These are phyloP conservation scores for Discoglossus pictus DNA, from an alignment of 2,797 vertebrate genomes.

Conservation along the genomic window DNA sequence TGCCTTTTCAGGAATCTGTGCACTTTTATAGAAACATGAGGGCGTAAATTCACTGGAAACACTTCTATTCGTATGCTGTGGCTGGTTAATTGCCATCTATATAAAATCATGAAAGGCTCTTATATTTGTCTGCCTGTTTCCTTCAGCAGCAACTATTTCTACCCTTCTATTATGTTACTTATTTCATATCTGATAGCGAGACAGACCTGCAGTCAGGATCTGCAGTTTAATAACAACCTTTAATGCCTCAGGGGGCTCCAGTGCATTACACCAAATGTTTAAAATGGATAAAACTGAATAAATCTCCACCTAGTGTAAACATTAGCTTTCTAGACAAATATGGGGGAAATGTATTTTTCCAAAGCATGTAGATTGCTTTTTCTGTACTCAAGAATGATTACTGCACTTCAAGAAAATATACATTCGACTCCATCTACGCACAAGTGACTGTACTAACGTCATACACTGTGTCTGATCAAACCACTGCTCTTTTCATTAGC, in stretches of 20 bases:
- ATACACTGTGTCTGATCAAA: too few species aligned
- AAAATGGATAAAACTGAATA: too few species aligned
- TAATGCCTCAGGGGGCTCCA: not conserved
- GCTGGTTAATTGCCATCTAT: constrained; percentile 50
- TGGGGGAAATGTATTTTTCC: too few species aligned
- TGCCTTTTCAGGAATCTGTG: constrained; percentile 2
- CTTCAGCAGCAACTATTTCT: constrained; percentile 47
- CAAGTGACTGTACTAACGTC: too few species aligned
- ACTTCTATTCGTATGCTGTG: constrained; percentile 38
- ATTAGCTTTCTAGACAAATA: too few species aligned
- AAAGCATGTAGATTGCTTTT: too few species aligned
- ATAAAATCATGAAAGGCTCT: constrained; percentile 47
- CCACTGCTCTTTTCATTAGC: too few species aligned
- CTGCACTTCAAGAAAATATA: too few species aligned
- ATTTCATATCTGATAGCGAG: constrained; percentile 43
- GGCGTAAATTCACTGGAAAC: constrained; percentile 43
- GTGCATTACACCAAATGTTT: not conserved
- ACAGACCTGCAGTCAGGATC: constrained; percentile 18
- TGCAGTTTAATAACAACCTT: not conserved
- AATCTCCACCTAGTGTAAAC: too few species aligned
- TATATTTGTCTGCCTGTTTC: constrained; percentile 53
- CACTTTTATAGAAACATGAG: constrained; percentile 33
- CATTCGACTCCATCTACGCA: too few species aligned
- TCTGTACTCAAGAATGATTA: too few species aligned
- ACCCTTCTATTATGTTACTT: constrained; percentile 45